Evolutionary conservation across 2,888 invertebrate species (phyloP), one percentile per base, ranked within the genome.

Genomic region (Hemicrepidius hirtus): DNA sequence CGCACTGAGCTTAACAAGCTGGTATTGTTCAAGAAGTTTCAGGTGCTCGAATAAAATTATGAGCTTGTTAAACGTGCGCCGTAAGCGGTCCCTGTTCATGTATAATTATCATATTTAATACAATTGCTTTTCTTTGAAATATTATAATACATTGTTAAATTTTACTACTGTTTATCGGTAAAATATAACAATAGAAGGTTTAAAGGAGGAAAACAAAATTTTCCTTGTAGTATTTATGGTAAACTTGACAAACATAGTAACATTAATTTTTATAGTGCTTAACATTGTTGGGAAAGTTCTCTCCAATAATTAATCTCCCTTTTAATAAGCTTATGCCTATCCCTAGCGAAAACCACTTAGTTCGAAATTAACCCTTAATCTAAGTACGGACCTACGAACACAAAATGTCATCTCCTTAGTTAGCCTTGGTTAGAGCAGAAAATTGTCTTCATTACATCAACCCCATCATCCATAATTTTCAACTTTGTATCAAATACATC

Each of bases 1-100:
- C 65, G 65, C 53, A 53, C 32, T 37, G 65, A 65, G 65, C 65
- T 53, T 65, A 65, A 65, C 65, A 53, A 65, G 40, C 65, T 46
- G 12, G 62, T 49, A 65, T 65, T 65, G 65, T 65, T 50, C 32
- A 37, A 65, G 49, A 21, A 65, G 65, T 65, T 65, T 53, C 65
- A 65, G 50, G 65, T 65, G 21, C 40, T 53, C 49, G 20, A 18
- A 62, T 44, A 62, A 62, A 62, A 62, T 62, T 62, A 46, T 62
- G 46, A 62, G 46, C 46, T 62, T 62, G 62, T 62, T 62, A 46
- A 62, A 62, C 53, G 53, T 12, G 28, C 28, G 24, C 24, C 53
- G 28, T 53, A 53, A 53, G 53, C 28, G 53, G n/a, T 53, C 18
- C 28, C 53, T 28, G n/a, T 28, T 53, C 53, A 53, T 28, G 20